Conservation (phyloP, 2,113 vertebrate genomes). For the Lipophrys pholis region DNA sequence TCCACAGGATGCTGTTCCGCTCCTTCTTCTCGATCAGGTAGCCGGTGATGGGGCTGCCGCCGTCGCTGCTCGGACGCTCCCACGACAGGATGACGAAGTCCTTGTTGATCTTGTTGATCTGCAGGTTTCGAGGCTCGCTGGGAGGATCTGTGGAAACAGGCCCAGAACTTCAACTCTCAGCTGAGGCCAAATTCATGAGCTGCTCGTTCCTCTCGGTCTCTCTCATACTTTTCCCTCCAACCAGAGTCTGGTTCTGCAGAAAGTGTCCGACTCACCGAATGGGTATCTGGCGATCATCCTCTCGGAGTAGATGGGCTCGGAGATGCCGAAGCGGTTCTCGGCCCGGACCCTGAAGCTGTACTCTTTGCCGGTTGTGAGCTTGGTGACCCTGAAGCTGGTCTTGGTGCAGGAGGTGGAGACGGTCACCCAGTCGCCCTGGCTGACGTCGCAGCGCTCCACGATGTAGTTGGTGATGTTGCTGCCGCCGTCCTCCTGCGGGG, state of each 20-base stretch:
- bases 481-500: slow-evolving; percentile 94
- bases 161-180: background rate
- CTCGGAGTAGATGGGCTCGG: slow-evolving; percentile 90
- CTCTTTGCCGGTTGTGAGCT: slow-evolving; percentile 91
- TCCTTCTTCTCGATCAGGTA: slow-evolving; percentile 97
- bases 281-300: slow-evolving; percentile 92
- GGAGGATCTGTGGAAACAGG: slow-evolving; percentile 86
- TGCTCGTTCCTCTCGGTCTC: no score
- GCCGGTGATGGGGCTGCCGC: slow-evolving; percentile 93
- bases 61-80: slow-evolving; percentile 92
- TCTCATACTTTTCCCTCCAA: no score
- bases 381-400: slow-evolving; percentile 92
- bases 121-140: slow-evolving; percentile 92
- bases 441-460: slow-evolving; percentile 96
- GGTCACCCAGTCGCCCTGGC: slow-evolving; percentile 93
- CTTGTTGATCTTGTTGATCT: slow-evolving; percentile 92
- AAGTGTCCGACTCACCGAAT: slow-evolving; percentile 87
- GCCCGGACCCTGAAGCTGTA: slow-evolving; percentile 96
- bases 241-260: no score
- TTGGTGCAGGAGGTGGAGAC: slow-evolving; percentile 92
- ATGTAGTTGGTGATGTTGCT: slow-evolving; percentile 97
- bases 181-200: no score
- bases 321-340: slow-evolving; percentile 96
- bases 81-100: slow-evolving; percentile 95
- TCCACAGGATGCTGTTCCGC: slow-evolving; percentile 96